Percentiles rank a stretch among this genome's conserved stretches.
These are phyloP conservation scores for Carettochelys insculpta DNA, from an alignment of 2,113 vertebrate genomes.

Conservation along the genomic window DNA sequence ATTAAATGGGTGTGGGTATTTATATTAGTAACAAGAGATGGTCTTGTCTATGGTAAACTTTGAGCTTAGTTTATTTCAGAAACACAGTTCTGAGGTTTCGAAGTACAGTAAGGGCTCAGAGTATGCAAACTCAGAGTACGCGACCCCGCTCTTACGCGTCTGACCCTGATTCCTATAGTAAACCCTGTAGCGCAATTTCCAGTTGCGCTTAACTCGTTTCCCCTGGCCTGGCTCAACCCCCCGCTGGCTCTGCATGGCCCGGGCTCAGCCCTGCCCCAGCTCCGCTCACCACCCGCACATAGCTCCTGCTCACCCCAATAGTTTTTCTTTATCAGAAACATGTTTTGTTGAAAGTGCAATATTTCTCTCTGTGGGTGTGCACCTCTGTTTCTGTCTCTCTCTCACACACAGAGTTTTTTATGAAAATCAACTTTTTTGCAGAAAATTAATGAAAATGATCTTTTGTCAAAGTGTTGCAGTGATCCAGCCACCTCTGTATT, in stretches of 20 bases:
- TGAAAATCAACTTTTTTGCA: neutral
- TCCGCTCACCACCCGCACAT: too few species aligned
- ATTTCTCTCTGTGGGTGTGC: too few species aligned
- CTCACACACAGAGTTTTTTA: neutral
- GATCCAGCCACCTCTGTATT: slow-evolving; percentile 33
- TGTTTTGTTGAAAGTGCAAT: neutral
- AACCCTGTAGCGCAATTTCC: too few species aligned
- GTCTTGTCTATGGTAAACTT: slow-evolving; percentile 13
- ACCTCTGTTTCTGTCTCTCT: neutral
- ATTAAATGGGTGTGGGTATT: slow-evolving; percentile 57
- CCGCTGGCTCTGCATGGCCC: too few species aligned
- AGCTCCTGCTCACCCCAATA: too few species aligned
- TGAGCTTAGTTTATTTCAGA: slow-evolving; percentile 30
- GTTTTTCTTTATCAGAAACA: neutral
- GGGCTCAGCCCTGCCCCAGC: too few species aligned
- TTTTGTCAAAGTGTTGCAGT: neutral
- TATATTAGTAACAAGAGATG: slow-evolving; percentile 33
- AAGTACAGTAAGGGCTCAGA: slow-evolving; percentile 47
- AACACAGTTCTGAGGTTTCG: slow-evolving; percentile 52
- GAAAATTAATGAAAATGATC: neutral
- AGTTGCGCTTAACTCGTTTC: too few species aligned
- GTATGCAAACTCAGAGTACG: too few species aligned
- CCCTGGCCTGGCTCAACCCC: too few species aligned
- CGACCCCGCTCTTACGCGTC: too few species aligned
- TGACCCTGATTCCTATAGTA: too few species aligned